phyloP scores from a whole-genome alignment of 2,113 vertebrate species.

The Galeopterus variegatus region DNA sequence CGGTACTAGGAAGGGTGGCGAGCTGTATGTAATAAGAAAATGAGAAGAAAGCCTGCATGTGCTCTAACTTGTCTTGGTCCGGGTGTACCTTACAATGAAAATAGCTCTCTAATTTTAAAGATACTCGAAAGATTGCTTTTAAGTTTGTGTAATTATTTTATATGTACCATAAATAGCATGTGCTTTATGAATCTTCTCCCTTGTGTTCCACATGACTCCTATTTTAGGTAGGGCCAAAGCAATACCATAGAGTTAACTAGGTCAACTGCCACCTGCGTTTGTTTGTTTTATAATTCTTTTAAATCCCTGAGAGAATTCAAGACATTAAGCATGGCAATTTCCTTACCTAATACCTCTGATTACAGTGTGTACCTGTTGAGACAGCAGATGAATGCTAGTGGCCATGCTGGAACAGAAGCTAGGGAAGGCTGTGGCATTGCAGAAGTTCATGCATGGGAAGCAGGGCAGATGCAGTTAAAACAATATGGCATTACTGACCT shows the following conservation, averaged over 20 bases:
- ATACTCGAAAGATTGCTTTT: slow-evolving; percentile 33
- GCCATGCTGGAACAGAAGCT: not conserved
- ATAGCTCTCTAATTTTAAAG: slow-evolving; percentile 35
- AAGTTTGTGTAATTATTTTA: slow-evolving; percentile 40
- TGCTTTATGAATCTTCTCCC: not conserved
- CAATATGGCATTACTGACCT: not conserved
- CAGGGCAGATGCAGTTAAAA: not conserved
- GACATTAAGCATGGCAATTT: not conserved
- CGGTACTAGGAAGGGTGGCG: not conserved
- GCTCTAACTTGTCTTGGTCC: slow-evolving; percentile 9
- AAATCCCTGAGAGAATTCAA: slow-evolving; percentile 41
- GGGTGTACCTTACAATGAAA: slow-evolving; percentile 9
- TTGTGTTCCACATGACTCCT: not conserved
- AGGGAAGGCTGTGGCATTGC: not conserved
- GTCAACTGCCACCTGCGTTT: not conserved
- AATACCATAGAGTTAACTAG: slow-evolving; percentile 21
- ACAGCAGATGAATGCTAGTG: not conserved
- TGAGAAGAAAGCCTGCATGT: not conserved
- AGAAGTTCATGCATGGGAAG: not conserved
- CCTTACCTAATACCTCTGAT: not conserved
- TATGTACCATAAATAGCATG: not conserved
- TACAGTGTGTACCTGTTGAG: not conserved
- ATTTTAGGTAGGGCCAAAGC: not conserved
- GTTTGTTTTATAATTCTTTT: slow-evolving; percentile 37
- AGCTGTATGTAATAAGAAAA: not conserved